Base-by-base conservation (phyloP, 2,888 invertebrate species). In the Villa cingulata region DNA sequence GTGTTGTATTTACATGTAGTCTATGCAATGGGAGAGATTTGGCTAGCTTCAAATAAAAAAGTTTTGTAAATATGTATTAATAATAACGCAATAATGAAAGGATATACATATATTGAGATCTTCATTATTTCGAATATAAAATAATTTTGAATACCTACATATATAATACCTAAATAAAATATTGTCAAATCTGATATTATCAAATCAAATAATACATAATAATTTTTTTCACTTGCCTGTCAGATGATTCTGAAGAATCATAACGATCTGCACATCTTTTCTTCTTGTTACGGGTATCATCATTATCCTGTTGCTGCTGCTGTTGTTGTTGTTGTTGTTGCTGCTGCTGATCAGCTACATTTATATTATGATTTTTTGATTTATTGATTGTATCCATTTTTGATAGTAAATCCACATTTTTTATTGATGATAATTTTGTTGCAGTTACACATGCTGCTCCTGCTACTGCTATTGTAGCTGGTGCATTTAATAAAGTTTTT, bases 171-270 rank as follows among this genome's bases (percentile, higher is more conserved):
- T n/a, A n/a, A n/a, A n/a, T n/a, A n/a, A n/a, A n/a, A n/a, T n/a
- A n/a, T n/a, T n/a, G n/a, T n/a, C n/a, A n/a, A n/a, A n/a, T n/a
- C n/a, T n/a, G n/a, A n/a, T n/a, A n/a, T n/a, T n/a, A n/a, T n/a
- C n/a, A n/a, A n/a, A n/a, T n/a, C n/a, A n/a, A n/a, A n/a, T n/a
- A n/a, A n/a, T n/a, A n/a, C n/a, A n/a, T n/a, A n/a, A n/a, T n/a
- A n/a, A n/a, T n/a, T n/a, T n/a, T 23, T 23, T 34, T 19, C 6
- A 7, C 76, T 76, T 70, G 88, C 89, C 89, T 89, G 85, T 89
- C 89, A 72, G 88, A 89, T 64, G 88, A 88, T 74, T 89, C 89
- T 63, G 88, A 88, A 71, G 88, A 89, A 77, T 90, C 89, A 75
- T 86, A 89, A 74, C 88, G 80, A 78, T 89, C 87, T 70, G 85